A percentile compares a stretch with the other conserved stretches of the same genome.
Evolutionary conservation across 2,113 vertebrate genomes (phyloP).

Genomic region (Hippocampus barbouri): DNA sequence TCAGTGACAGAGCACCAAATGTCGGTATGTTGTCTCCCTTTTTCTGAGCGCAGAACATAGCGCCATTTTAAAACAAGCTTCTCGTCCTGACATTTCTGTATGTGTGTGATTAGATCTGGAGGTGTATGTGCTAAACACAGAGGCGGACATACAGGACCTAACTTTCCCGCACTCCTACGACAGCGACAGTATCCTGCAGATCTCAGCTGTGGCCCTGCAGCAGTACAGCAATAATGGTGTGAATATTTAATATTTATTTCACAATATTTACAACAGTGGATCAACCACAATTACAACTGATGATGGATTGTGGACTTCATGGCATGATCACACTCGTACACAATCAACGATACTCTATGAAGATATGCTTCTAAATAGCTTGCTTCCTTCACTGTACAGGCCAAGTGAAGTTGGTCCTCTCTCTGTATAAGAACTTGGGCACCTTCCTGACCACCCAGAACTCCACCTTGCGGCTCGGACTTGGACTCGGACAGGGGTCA

Average conservation of each 20-base stretch:
- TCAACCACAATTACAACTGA: not conserved
- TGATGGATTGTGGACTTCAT: not conserved
- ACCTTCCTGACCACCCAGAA: slow-evolving; percentile 88
- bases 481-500: slow-evolving; percentile 60
- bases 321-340: not conserved
- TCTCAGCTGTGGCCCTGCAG: slow-evolving; percentile 85
- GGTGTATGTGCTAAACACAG: slow-evolving; percentile 87
- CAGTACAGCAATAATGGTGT: slow-evolving; percentile 92
- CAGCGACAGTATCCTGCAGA: slow-evolving; percentile 86
- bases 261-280: not conserved
- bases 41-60: not conserved
- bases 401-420: slow-evolving; percentile 86
- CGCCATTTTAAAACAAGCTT: not conserved
- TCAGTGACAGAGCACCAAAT: slow-evolving; percentile 83
- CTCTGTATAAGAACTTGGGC: slow-evolving; percentile 88
- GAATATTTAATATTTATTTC: slow-evolving; percentile 27
- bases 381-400: slow-evolving; percentile 41
- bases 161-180: slow-evolving; percentile 87
- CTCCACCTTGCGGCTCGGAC: slow-evolving; percentile 78
- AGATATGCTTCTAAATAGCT: not conserved
- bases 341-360: not conserved
- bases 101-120: slow-evolving; percentile 76
- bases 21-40: slow-evolving; percentile 69
- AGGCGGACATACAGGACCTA: slow-evolving; percentile 86
- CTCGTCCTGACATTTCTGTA: slow-evolving; percentile 11